Evolutionary conservation across 2,113 vertebrate species (phyloP).

Genomic region (Syngnathoides biaculeatus): DNA sequence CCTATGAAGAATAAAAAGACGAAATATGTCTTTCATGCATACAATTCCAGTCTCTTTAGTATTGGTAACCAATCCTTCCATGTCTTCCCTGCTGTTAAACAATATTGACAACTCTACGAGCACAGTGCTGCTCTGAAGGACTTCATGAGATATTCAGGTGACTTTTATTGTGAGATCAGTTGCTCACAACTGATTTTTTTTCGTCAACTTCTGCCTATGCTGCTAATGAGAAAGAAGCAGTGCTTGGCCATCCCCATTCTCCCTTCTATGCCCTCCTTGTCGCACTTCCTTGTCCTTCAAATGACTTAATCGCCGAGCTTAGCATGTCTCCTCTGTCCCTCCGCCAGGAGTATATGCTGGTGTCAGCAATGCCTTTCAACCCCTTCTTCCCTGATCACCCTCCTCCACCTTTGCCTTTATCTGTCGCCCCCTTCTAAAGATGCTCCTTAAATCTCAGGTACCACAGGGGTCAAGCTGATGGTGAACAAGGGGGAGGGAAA

Average conservation of each 20-base stretch:
- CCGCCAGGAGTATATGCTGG: conserved; percentile 67
- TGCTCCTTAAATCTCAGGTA: conserved; percentile 51
- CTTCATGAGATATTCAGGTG: neutral
- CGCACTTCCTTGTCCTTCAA: conserved; percentile 71
- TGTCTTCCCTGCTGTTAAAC: conserved; percentile 41
- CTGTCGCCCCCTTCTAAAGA: conserved; percentile 60
- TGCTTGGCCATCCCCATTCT: neutral
- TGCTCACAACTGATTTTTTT: conserved; percentile 12
- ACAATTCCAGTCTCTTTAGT: conserved; percentile 47
- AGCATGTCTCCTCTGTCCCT: conserved; percentile 54
- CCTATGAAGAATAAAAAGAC: conserved; percentile 54
- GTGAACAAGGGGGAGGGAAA: conserved; percentile 11
- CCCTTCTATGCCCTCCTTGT: conserved; percentile 1
- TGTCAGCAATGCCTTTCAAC: conserved; percentile 62
- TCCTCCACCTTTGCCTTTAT: conserved; percentile 55
- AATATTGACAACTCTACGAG: conserved; percentile 54
- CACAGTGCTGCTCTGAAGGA: conserved; percentile 17
- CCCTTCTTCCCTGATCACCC: conserved; percentile 30
- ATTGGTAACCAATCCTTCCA: conserved; percentile 53
- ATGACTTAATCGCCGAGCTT: conserved; percentile 67
- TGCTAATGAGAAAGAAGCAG: conserved; percentile 20
- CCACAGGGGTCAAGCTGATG: conserved; percentile 46
- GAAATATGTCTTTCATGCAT: conserved; percentile 44
- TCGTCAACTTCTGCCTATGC: conserved; percentile 15
- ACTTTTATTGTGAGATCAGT: conserved; percentile 1